Conservation (phyloP, 2,113 vertebrate species). For the Oncorhynchus gorbuscha region DNA sequence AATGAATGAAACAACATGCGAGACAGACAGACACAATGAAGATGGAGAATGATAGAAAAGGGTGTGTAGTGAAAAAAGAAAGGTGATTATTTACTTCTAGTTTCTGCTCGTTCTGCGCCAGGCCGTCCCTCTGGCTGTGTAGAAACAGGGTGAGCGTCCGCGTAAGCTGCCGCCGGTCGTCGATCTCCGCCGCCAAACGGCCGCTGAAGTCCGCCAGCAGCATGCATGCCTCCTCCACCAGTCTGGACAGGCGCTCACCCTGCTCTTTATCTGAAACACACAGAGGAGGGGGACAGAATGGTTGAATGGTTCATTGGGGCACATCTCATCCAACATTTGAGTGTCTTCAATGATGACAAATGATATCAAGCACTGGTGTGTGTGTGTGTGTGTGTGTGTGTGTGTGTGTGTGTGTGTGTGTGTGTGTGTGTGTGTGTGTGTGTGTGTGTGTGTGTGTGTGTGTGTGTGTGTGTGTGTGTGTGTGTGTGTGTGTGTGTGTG, state of each 20-base stretch:
- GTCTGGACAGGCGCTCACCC: constrained; percentile 69
- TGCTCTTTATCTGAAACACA: constrained; percentile 72
- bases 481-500: neutral
- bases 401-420: too few species aligned
- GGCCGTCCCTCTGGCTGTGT: constrained; percentile 93
- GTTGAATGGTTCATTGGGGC: neutral
- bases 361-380: constrained; percentile 36
- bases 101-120: constrained; percentile 96
- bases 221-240: constrained; percentile 95
- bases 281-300: constrained; percentile 73
- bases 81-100: constrained; percentile 93
- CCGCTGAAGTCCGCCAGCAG: constrained; percentile 97
- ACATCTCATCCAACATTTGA: too few species aligned
- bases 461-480: too few species aligned
- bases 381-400: neutral
- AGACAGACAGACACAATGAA: neutral
- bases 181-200: constrained; percentile 95
- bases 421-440: too few species aligned
- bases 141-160: constrained; percentile 91
- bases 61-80: constrained; percentile 29
- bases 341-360: neutral
- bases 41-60: too few species aligned
- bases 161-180: constrained; percentile 94
- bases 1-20: neutral
- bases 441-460: too few species aligned